Conservation (phyloP, 2,888 invertebrate genomes). For the Eledone cirrhosa region DNA sequence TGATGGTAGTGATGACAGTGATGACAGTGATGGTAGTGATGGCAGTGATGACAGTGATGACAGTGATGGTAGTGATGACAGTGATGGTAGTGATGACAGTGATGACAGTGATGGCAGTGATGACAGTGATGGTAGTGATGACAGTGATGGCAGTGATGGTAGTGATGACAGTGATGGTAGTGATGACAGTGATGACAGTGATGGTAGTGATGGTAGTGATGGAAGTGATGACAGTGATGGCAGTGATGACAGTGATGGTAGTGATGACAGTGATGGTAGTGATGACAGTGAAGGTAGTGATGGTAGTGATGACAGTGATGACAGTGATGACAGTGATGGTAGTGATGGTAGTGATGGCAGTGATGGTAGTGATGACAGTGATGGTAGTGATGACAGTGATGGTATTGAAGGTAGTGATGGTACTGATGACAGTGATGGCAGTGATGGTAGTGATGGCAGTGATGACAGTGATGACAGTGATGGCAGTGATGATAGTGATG, state of each 20-base stretch:
- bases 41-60: not conserved
- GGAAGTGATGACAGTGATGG: not conserved
- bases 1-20: constrained; percentile 23
- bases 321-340: not conserved
- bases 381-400: too few relatives aligned
- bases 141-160: not conserved
- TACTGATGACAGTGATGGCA: not conserved
- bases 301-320: too few relatives aligned
- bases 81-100: constrained; percentile 5
- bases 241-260: not conserved
- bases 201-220: not conserved
- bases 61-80: constrained; percentile 3
- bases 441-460: constrained; percentile 8
- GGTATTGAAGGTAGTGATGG: too few relatives aligned
- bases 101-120: not conserved
- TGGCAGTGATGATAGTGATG: constrained; percentile 9
- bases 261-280: too few relatives aligned
- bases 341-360: not conserved
- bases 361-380: not conserved
- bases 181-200: not conserved
- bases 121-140: not conserved
- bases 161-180: not conserved
- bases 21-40: constrained; percentile 12
- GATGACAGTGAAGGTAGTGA: too few relatives aligned
- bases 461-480: constrained; percentile 1